Base-by-base conservation (phyloP, 1,140 invertebrate genomes). In the Solen grandis region DNA sequence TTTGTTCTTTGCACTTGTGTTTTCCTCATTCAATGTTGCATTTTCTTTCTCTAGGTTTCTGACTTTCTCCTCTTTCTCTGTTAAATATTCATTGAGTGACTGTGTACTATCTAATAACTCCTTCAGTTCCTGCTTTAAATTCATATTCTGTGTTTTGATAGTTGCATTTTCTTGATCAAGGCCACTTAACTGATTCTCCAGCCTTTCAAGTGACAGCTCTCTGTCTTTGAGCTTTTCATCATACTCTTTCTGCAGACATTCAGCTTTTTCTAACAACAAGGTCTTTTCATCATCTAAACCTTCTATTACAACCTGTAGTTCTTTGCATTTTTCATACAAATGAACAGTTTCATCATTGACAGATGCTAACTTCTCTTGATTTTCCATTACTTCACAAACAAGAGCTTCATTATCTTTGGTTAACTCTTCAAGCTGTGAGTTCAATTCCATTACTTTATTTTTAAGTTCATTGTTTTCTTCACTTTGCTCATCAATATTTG, bases 401-500 rank as follows among this genome's bases (percentile, higher is more conserved):
- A 84, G 70, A 22, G 65, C 38, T 41, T 86, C 83, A 81, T 84
- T 84, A 50, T 84, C 74, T 22, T 73, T 72, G 16, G 68, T 62
- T 33, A 86, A 27, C 33, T 85, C 73, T 16, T 75, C 59, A 4
- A 60, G 33, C 60, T 19, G 41, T 59, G 68, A 35, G 31, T 82
- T 81, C n/a, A 82, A 57, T 38, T 80, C 68, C 38, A 46, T 46
- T 73, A 55, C 80, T 50, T 81, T 66, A 27, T 25, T 57, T 63
- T 85, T 87, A n/a, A 87, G 36, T 27, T 79, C 50, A 35, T 82
- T 80, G 35, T 75, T 81, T 25, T 86, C 81, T 35, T 81, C 84
- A 25, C 14, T 41, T 4, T 36, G 46, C 38, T 55, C 60, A 31
- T 85, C 81, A 36, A 84, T n/a, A 46, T 54, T 75, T 31, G 74